Evolutionary conservation across 2,113 vertebrate genomes (phyloP).

Genomic region (Odontesthes bonariensis): DNA sequence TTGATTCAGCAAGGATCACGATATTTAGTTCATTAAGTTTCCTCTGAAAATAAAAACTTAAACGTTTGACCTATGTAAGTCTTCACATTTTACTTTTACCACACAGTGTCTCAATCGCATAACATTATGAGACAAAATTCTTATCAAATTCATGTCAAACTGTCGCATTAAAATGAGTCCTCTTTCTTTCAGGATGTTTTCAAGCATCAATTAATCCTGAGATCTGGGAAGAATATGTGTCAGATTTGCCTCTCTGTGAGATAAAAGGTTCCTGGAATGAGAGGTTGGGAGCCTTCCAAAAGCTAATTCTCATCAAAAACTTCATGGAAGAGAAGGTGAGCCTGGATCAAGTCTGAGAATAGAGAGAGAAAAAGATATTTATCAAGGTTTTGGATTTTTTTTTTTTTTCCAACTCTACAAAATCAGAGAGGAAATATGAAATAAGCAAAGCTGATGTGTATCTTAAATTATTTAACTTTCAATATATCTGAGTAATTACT

Average conservation of each 20-base stretch:
- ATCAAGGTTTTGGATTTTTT: background rate
- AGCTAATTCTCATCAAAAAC: slow-evolving; percentile 85
- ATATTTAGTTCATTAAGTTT: background rate
- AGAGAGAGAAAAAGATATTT: background rate
- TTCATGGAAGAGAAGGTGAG: slow-evolving; percentile 86
- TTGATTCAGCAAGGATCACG: background rate
- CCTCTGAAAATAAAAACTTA: background rate
- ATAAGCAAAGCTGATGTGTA: background rate
- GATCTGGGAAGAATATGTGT: slow-evolving; percentile 54
- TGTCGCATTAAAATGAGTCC: background rate
- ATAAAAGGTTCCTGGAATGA: slow-evolving; percentile 65
- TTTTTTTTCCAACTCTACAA: background rate
- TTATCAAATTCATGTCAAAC: background rate
- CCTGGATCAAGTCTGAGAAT: background rate
- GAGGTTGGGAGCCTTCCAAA: slow-evolving; percentile 83
- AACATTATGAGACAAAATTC: background rate
- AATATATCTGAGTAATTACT: background rate
- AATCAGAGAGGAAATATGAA: background rate
- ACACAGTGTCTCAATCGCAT: background rate
- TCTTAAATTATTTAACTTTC: background rate
- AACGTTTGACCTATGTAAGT: too few species aligned
- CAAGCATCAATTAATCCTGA: slow-evolving; percentile 81
- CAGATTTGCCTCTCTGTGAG: slow-evolving; percentile 26
- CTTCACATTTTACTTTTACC: background rate
- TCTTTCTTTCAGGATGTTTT: slow-evolving; percentile 76